Evolutionary conservation across 2,113 vertebrate species (phyloP), one percentile per base, ranked within the genome.

Genomic region (Brachypodius melanocephalos): DNA sequence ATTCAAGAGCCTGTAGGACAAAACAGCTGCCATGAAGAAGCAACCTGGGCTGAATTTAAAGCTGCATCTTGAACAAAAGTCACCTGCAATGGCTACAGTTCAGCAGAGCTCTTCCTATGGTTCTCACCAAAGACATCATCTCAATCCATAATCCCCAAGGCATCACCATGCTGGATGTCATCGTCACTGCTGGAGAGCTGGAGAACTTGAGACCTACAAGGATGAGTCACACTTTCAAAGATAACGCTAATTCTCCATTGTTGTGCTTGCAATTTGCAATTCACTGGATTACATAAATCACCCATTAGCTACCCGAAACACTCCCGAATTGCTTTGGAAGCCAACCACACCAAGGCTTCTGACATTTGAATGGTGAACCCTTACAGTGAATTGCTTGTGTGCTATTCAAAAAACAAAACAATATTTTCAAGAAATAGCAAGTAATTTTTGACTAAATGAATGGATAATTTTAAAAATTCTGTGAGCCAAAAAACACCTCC

Each of bases 251-350:
- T 89, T 93, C 68, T 78, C 73, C 87, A 78, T 89, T 89, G 91
- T 66, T 87, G 14, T 28, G n/a, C 75, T 88, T 92, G 79, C 48
- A 89, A 74, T 96, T 80, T 83, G 73, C n/a, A 59, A 40, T 84
- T 90, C 73, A 67, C 17, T 92, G 68, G 22, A 22, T 61, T 49
- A n/a, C 48, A 90, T 92, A 89, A 93, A 88, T 86, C 83, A 93
- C 32, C n/a, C 14, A 57, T 79, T 42, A 58, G 32, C 2, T 1
- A 83, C 45, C n/a, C 82, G 5, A 88, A 95, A 52, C 52, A 45
- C 59, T 84, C 55, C 26, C 31, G 6, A 28, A 16, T 52, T 6
- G 1, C 65, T 84, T 87, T 74, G 66, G 69, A 65, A 78, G 28
- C 61, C 67, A 72, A 45, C 63, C 76, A 25, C 68, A 46, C 65